A percentile compares a stretch with the other conserved stretches of the same genome.
These are phyloP conservation scores for Gastrophysa polygoni DNA, from an alignment of 2,888 invertebrate genomes.

Conservation along the genomic window DNA sequence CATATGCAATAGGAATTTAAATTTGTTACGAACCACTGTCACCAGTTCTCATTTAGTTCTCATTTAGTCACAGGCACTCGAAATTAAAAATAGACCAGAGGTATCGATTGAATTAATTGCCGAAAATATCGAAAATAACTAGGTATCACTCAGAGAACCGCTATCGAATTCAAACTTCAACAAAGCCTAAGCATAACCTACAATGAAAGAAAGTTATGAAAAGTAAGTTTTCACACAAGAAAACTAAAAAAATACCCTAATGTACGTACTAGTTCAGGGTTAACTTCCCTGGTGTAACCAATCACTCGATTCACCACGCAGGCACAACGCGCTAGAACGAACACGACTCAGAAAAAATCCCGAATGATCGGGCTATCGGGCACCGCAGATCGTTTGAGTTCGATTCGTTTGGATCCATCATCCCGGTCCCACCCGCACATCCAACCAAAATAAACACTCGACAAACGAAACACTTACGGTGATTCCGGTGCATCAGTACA, in stretches of 20 bases:
- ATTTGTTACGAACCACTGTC: not conserved
- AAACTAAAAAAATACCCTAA: no score
- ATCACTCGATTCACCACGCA: not conserved
- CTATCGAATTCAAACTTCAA: no score
- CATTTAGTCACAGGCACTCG: not conserved
- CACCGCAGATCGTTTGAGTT: not conserved
- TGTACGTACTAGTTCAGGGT: not conserved
- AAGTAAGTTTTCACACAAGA: no score
- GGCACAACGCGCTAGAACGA: not conserved
- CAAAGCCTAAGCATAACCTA: no score
- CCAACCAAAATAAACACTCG: constrained; percentile 18
- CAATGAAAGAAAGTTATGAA: no score
- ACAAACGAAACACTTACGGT: constrained; percentile 34
- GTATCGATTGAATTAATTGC: not conserved
- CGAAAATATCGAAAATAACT: not conserved
- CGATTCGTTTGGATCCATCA: not conserved
- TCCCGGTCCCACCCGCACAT: not conserved
- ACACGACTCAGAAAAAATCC: not conserved
- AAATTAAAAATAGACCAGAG: not conserved
- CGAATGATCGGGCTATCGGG: not conserved
- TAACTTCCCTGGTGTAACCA: not conserved
- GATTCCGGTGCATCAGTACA: constrained; percentile 33
- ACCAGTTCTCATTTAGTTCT: not conserved
- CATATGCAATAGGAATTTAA: not conserved
- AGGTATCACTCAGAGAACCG: no score